Conservation (phyloP, 2,888 invertebrate species). For the Merodon equestris region DNA sequence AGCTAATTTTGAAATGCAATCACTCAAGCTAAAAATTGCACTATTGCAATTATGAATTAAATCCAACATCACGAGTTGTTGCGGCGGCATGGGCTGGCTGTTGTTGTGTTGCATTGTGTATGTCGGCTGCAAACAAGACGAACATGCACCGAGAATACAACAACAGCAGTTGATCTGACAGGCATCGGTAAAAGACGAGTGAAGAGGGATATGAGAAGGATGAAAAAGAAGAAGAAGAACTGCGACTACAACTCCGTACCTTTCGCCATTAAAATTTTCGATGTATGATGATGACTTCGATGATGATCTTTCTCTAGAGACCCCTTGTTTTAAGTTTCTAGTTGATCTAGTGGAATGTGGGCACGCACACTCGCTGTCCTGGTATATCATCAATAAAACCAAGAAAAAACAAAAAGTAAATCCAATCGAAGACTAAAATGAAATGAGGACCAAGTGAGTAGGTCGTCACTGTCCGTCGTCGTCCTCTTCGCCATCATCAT, state of each 20-base stretch:
- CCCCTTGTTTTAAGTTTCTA: slow-evolving; percentile 37
- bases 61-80: slow-evolving; percentile 61
- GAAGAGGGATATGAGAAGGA: not conserved
- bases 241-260: slow-evolving; percentile 25
- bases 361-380: slow-evolving; percentile 56
- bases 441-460: slow-evolving; percentile 53
- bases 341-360: slow-evolving; percentile 60
- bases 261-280: slow-evolving; percentile 65
- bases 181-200: slow-evolving; percentile 27
- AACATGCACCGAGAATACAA: not conserved
- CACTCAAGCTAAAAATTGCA: slow-evolving; percentile 64
- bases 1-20: slow-evolving; percentile 67
- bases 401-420: no score
- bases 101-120: not conserved
- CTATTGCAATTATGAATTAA: slow-evolving; percentile 65
- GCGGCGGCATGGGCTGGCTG: no score
- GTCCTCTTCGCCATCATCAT: slow-evolving; percentile 2
- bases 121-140: not conserved
- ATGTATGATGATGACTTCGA: slow-evolving; percentile 65
- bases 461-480: slow-evolving; percentile 62
- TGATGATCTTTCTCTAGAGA: slow-evolving; percentile 66
- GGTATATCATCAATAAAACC: no score
- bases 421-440: no score
- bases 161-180: slow-evolving; percentile 50
- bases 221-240: slow-evolving; percentile 13